A percentile compares a stretch with the other conserved stretches of the same genome.
These are phyloP conservation scores for Cynopterus brachyotis DNA, from an alignment of 2,113 vertebrate species.

Conservation along the genomic window DNA sequence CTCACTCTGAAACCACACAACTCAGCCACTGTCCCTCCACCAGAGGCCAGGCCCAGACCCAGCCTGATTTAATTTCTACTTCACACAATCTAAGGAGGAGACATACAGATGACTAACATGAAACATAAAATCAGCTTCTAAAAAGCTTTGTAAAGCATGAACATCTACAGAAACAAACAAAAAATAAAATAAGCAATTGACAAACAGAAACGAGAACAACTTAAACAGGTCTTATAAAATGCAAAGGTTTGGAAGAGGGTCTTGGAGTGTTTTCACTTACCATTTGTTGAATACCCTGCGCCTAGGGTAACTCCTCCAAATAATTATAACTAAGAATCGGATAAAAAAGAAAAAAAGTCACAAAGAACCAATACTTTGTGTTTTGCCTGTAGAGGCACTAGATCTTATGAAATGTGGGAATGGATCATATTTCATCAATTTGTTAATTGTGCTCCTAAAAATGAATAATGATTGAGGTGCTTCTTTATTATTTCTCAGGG, in stretches of 20 bases:
- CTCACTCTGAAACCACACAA: too few species aligned
- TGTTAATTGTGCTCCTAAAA: conserved; percentile 97
- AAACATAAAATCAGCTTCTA: conserved; percentile 42
- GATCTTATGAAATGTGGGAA: conserved; percentile 99
- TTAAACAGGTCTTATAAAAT: conserved; percentile 46
- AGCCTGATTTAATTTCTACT: too few species aligned
- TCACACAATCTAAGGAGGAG: not conserved
- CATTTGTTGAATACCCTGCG: conserved; percentile 77
- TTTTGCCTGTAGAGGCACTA: conserved; percentile 99
- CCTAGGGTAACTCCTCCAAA: conserved; percentile 74
- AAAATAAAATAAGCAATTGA: conserved; percentile 32
- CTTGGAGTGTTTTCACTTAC: conserved; percentile 80
- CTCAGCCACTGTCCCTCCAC: too few species aligned
- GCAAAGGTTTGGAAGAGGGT: conserved; percentile 13
- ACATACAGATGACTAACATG: not conserved
- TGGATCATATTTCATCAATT: conserved; percentile 99
- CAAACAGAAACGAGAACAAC: not conserved
- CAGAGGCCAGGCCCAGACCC: too few species aligned
- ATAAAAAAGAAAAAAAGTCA: conserved; percentile 57
- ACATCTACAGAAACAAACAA: not conserved
- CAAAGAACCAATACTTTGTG: conserved; percentile 93
- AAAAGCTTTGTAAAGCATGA: conserved; percentile 30
- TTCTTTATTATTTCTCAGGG: not conserved
- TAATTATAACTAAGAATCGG: conserved; percentile 76
- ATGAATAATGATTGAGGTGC: conserved; percentile 40